These are phyloP conservation scores for Scaptomyza hsui DNA, from an alignment of 1,140 invertebrate genomes.

Conservation along the genomic window DNA sequence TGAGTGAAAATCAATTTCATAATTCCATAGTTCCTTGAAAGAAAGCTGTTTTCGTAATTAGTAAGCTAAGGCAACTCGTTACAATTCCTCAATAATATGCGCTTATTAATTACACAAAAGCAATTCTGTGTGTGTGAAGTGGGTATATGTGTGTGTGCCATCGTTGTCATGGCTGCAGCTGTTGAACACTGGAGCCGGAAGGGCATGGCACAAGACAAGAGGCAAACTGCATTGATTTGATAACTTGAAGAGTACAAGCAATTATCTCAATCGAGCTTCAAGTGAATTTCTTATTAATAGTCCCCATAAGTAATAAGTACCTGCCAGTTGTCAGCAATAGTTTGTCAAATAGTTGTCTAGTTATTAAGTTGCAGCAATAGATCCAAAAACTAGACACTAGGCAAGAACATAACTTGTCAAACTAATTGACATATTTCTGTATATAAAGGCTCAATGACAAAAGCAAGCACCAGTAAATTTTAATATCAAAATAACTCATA, in stretches of 20 bases:
- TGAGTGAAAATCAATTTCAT: slow-evolving; percentile 54
- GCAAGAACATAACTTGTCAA: not conserved
- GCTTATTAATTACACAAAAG: slow-evolving; percentile 18
- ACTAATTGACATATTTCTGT: not conserved
- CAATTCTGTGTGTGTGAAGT: not conserved
- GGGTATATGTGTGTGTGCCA: not conserved
- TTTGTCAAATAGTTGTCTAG: not conserved
- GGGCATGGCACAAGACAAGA: not conserved
- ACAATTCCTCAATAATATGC: slow-evolving; percentile 23
- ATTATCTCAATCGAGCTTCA: not conserved
- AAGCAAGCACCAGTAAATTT: too few relatives aligned
- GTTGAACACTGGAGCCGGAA: not conserved
- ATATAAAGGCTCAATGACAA: too few relatives aligned
- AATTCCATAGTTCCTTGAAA: not conserved
- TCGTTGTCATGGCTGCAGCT: not conserved
- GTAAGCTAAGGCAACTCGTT: not conserved
- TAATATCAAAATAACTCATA: not conserved
- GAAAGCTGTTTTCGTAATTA: not conserved
- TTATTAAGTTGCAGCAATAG: slow-evolving; percentile 20
- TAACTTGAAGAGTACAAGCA: not conserved
- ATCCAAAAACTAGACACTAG: not conserved
- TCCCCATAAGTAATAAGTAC: not conserved
- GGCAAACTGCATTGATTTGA: not conserved
- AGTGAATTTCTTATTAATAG: not conserved
- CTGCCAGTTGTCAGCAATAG: not conserved